phyloP scores from a whole-genome alignment of 2,888 invertebrate genomes.

The Beris morrisii region DNA sequence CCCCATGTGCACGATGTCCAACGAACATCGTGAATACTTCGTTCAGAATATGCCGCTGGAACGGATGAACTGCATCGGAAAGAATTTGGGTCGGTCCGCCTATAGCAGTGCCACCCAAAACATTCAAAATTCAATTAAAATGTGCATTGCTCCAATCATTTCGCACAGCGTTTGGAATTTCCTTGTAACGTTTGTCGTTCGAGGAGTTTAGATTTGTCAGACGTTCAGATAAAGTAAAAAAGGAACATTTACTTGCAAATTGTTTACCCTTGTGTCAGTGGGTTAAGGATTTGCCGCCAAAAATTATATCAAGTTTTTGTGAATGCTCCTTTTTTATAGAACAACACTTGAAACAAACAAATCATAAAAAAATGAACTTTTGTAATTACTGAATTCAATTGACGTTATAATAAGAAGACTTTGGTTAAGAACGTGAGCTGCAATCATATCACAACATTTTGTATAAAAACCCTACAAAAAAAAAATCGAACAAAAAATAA shows the following conservation, averaged over 20 bases:
- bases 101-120: conserved; percentile 40
- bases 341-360: conserved; percentile 2
- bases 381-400: conserved; percentile 1
- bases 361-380: not conserved
- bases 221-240: conserved; percentile 4
- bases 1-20: conserved; percentile 77
- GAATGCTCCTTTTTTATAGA: conserved; percentile 12
- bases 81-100: conserved; percentile 50
- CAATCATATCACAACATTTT: conserved; percentile 37
- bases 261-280: conserved; percentile 26
- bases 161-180: conserved; percentile 17
- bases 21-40: conserved; percentile 80
- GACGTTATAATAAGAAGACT: not conserved
- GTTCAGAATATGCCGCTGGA: conserved; percentile 80
- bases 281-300: conserved; percentile 9
- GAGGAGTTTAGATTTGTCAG: conserved; percentile 11
- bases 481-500: conserved; percentile 8
- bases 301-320: not conserved
- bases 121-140: conserved; percentile 7
- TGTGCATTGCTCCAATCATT: conserved; percentile 24
- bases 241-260: conserved; percentile 6
- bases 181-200: conserved; percentile 5
- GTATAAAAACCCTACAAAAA: conserved; percentile 8
- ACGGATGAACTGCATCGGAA: conserved; percentile 80
- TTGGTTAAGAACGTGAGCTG: conserved; percentile 33